Base-by-base conservation (phyloP, 2,113 vertebrate species). In the Smithornis capensis region DNA sequence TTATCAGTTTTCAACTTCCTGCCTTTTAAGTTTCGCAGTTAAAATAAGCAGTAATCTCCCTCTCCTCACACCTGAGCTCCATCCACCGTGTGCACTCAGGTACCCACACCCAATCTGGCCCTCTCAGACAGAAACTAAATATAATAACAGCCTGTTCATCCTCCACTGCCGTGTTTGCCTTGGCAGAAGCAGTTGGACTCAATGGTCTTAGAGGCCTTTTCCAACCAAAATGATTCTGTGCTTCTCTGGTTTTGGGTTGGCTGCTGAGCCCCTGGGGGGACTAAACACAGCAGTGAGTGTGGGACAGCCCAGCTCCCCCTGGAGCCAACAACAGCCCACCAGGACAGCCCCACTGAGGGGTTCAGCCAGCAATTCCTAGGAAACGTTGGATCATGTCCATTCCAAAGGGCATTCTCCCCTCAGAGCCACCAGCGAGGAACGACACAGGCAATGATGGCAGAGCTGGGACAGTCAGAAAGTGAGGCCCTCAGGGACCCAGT, bases 371-470 rank as follows among this genome's bases (percentile, higher is more conserved):
- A 55, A 35, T 1, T 78, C 80, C 76, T 10, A 3, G 37, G 57
- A 21, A n/a, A 33, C 56, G 64, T 31, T 10, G 38, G 31, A 6
- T 40, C 50, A 1, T 1, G 19, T 35, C 65, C 69, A 7, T 71
- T 68, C 19, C 7, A 42, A 35, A 35, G 62, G 5, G 29, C 56
- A 15, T 25, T 79, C 52, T 8, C 47, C 65, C 2, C 60, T 15
- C 31, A 40, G 38, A 62, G 64, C 59, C 45, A 12, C 7, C 38
- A 21, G 63, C 11, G 31, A 19, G 62, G 19, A 24, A 4, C 0
- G 1, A 44, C 33, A 4, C 1, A 1, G 15, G 45, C 44, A 24
- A 2, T 35, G 38, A 24, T 1, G 9, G 75, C 42, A 5, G 14
- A 63, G 70, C n/a, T n/a, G 44, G 50, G 42, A 42, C 42, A 42